Evolutionary conservation across 2,888 invertebrate species (phyloP), one percentile per base, ranked within the genome.

Genomic region (Metalampra italica): DNA sequence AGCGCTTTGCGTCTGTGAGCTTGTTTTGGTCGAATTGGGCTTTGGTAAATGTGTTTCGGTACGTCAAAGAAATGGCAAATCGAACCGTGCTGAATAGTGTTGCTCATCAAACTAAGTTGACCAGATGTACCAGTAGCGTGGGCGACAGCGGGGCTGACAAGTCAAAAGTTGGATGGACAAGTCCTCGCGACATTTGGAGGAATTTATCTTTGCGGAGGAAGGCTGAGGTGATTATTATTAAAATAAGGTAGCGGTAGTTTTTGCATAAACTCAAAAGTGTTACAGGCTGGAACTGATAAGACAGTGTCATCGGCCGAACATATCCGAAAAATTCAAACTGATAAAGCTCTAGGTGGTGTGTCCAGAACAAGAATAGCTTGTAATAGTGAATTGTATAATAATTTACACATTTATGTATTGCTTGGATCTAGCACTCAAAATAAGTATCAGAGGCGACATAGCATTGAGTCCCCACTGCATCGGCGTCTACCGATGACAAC

Each of bases 151-250:
- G 62, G 46, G 59, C 69, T 59, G 88, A 88, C 71, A 89, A 85
- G 74, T 57, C 79, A 55, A 89, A 88, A 75, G 76, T 78, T 57
- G 88, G 84, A 59, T 89, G 89, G 89, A 83, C 79, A 15, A 88
- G 87, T 71, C 89, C 89, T 39, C 77, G 89, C 41, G 89, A 89
- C 55, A 84, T 89, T 67, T 89, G 89, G 89, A 78, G 89, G 59
- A 89, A 89, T 58, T 76, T 89, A 55, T 89, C 89, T 36, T 62
- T 89, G 56, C 78, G 89, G 51, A 80, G 87, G 62, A 89, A 88
- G 65, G 82, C 81, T 9, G 88, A 89, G 89, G 89, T 89, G 70
- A 78, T 59, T 62, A 60, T 43, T 38, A 13, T 38, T 38, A 4
- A 12, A 38, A 8, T 13, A 7, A 13, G 3, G 3, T 22, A 22